phyloP scores from a whole-genome alignment of 2,888 invertebrate species.

The Mimachlamys varia region DNA sequence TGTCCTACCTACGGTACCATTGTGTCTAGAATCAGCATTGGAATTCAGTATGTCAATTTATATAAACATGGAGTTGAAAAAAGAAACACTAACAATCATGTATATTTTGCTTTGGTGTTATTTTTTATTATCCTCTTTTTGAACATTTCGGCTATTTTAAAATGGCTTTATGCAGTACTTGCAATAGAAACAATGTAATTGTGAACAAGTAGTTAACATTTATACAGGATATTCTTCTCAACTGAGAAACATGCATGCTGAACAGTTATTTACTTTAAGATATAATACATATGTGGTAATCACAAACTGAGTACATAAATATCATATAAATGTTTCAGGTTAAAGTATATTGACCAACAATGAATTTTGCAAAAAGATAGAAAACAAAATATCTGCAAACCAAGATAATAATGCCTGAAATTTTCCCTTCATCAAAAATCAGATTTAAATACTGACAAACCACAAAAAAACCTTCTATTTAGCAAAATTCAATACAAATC shows the following conservation, averaged over 20 bases:
- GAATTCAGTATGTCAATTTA: no score
- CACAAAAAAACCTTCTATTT: background rate
- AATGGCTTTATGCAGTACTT: background rate
- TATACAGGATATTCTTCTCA: background rate
- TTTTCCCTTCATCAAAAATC: background rate
- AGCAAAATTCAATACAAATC: background rate
- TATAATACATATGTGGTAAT: background rate
- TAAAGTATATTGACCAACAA: background rate
- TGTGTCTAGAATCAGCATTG: no score
- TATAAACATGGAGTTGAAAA: background rate
- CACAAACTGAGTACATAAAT: constrained; percentile 2
- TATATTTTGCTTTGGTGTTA: constrained; percentile 1
- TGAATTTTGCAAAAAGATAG: background rate
- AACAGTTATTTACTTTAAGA: background rate
- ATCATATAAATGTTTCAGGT: background rate
- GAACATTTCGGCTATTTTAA: constrained; percentile 16
- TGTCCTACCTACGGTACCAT: no score
- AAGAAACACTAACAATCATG: background rate
- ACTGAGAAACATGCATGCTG: constrained; percentile 25
- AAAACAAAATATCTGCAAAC: background rate
- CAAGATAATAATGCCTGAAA: no score
- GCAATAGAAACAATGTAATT: background rate
- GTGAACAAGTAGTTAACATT: background rate
- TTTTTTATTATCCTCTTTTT: constrained; percentile 19
- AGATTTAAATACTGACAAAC: background rate